Base-by-base conservation (phyloP, 2,888 invertebrate genomes). In the Apeira syringaria region DNA sequence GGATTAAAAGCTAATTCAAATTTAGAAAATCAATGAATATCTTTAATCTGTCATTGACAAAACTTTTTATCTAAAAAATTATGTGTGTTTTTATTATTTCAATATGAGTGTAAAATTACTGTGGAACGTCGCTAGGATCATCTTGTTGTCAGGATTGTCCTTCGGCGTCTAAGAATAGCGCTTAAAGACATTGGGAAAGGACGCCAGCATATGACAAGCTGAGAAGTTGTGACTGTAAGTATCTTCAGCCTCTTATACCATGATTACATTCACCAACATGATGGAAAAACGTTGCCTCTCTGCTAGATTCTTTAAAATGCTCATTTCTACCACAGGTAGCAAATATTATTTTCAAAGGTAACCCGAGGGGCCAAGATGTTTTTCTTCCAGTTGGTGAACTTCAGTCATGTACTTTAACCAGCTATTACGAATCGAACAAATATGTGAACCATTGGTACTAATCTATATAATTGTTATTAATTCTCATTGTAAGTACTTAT, bases 61-160 rank as follows among this genome's bases (percentile, higher is more conserved):
- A 39, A 40, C 9, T 25, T 31, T 24, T 20, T 4, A 26, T 24
- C 3, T n/a, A 41, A 35, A 56, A 58, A 43, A 53, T 53, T 37
- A 31, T 26, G 48, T 34, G 56, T 56, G 38, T 28, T 49, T 31
- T 37, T 43, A 33, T 35, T 41, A 33, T 35, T 41, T 45, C 51
- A 80, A 64, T 63, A 82, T 81, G 82, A 68, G 59, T 61, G 63
- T 71, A 28, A 86, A 87, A 83, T 84, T 86, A 50, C 47, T 83
- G 79, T 87, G 78, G 78, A 86, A 84, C 59, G 70, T 80, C 47
- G 80, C 78, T 46, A 75, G 71, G 61, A 81, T 86, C 68, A 79
- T 84, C 64, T 62, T 79, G 59, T 52, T 83, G 38, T 77, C 79
- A 47, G 81, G 81, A 59, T 76, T 82, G 55, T 81, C 78, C 47